Base-by-base conservation (phyloP, 2,113 vertebrate genomes). In the Pycnonotus jocosus region DNA sequence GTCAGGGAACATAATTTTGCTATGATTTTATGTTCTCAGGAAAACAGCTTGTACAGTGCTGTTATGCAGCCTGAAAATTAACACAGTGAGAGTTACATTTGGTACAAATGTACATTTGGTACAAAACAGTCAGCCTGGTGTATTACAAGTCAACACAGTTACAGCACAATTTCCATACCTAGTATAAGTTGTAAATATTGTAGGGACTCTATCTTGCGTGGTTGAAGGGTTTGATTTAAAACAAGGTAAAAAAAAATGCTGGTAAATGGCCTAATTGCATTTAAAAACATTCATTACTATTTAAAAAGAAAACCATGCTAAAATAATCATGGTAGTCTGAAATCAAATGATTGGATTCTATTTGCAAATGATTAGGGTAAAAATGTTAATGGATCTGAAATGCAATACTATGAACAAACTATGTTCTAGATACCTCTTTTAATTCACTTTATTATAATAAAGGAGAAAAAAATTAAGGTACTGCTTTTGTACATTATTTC, bases 401-500 rank as follows among this genome's bases (percentile, higher is more conserved):
- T 68, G 58, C 35, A 79, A 28, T 44, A 42, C 21, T 56, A 40
- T 68, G 50, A 88, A 91, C 24, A 30, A 74, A 65, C 38, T 54
- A 7, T 27, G 38, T 89, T 86, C 77, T 87, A 71, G 61, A 86
- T 15, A 1, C 23, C 74, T 92, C 94, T 85, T 72, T 96, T 94
- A 81, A 92, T 97, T 96, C 82, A 86, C 61, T 94, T 74, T 92
- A 57, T 80, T 94, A 53, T 58, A 58, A 93, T 78, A 71, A 92
- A 96, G 51, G 84, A 96, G 92, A 71, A 72, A 86, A 90, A 86
- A 95, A 97, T 82, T 45, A 90, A 92, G 86, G 92, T 97, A 96
- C 62, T 96, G 93, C 81, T 97, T 89, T 93, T 89, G 87, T 91
- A 95, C 84, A 85, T 81, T 96, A 95, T 95, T 96, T 97, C 95